Percentiles rank a stretch among this genome's conserved stretches.
These are phyloP conservation scores for Chymomyza fuscimana DNA, from an alignment of 2,888 invertebrate genomes.

Conservation along the genomic window DNA sequence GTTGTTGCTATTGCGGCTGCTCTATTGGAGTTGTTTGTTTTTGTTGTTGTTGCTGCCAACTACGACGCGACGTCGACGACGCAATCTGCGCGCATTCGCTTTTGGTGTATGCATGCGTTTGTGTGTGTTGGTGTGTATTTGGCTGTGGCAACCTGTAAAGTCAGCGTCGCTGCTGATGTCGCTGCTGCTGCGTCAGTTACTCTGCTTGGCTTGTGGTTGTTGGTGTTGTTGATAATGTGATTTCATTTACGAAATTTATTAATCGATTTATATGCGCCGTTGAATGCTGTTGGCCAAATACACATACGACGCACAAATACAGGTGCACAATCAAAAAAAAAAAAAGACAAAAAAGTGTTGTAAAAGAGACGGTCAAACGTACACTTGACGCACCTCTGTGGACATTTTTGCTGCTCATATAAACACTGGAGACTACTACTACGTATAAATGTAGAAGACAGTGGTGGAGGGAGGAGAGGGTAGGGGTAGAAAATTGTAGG, in stretches of 20 bases:
- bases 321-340: conserved; percentile 45
- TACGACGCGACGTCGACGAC: conserved; percentile 20
- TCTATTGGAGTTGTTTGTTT: conserved; percentile 13
- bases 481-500: too few species aligned
- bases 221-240: conserved; percentile 54
- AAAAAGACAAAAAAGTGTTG: conserved; percentile 1
- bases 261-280: conserved; percentile 70
- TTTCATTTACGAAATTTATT: conserved; percentile 71
- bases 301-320: conserved; percentile 35
- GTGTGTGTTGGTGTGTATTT: too few species aligned
- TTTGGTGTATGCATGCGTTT: neutral
- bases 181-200: conserved; percentile 17
- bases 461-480: too few species aligned
- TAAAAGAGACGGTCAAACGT: conserved; percentile 3
- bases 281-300: conserved; percentile 14
- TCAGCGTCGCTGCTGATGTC: conserved; percentile 9
- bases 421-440: neutral
- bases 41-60: conserved; percentile 43
- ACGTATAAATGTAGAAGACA: too few species aligned
- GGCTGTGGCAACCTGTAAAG: conserved; percentile 28
- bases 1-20: conserved; percentile 15
- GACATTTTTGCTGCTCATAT: neutral
- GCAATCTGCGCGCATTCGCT: conserved; percentile 31
- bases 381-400: conserved; percentile 15
- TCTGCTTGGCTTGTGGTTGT: conserved; percentile 21